A percentile compares a stretch with the other conserved stretches of the same genome.
phyloP scores from a whole-genome alignment of 2,113 vertebrate genomes.

The Ciconia boyciana region DNA sequence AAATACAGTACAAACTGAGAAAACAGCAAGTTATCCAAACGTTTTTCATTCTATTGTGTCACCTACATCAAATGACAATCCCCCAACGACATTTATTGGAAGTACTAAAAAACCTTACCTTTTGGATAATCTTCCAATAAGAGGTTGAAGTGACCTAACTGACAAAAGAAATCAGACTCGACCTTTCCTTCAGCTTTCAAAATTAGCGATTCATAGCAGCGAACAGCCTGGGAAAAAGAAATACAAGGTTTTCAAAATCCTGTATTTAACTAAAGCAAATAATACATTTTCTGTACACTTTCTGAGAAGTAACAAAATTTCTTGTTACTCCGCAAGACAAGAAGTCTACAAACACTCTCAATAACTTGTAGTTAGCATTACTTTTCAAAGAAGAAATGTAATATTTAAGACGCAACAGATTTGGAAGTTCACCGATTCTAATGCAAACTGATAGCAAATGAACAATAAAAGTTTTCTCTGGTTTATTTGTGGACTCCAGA shows the following conservation, averaged over 20 bases:
- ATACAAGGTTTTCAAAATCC: constrained; percentile 50
- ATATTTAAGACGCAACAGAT: not conserved
- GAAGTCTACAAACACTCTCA: not conserved
- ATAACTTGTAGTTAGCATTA: rapidly evolving
- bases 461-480: not conserved
- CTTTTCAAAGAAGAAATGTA: not conserved
- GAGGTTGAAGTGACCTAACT: constrained; percentile 98
- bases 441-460: not conserved
- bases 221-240: constrained; percentile 84
- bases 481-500: not conserved
- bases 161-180: constrained; percentile 98
- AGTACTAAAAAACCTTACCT: constrained; percentile 81
- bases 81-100: not conserved
- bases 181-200: constrained; percentile 99
- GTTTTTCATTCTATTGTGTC: not conserved
- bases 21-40: not conserved
- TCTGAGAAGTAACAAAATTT: not conserved
- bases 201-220: constrained; percentile 95
- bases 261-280: not conserved
- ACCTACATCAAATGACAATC: not conserved
- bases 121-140: constrained; percentile 99
- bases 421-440: not conserved
- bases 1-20: not conserved
- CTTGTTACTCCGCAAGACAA: not conserved
- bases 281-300: not conserved